phyloP scores from a whole-genome alignment of 30 jellyfish, hydroid and myxozoan species.

The Hydractinia echinata region DNA sequence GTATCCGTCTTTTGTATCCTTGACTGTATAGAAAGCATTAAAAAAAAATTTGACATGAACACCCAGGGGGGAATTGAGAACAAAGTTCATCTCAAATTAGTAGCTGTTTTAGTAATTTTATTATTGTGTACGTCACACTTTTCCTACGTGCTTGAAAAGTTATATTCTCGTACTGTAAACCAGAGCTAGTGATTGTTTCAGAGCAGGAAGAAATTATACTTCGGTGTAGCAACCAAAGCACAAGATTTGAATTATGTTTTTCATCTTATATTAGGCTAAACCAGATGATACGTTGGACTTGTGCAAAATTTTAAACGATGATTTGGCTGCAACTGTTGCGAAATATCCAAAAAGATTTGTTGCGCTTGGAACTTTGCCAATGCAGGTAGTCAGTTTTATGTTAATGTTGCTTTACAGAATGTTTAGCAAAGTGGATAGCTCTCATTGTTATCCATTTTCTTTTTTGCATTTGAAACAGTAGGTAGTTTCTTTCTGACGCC shows the following conservation, averaged over 20 bases:
- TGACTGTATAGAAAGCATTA: no score
- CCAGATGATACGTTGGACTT: slow-evolving; percentile 85
- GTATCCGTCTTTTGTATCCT: no score
- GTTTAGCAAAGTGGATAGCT: not conserved
- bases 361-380: slow-evolving; percentile 80
- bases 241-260: not conserved
- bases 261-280: slow-evolving; percentile 52
- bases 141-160: no score
- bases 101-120: no score
- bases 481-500: not conserved
- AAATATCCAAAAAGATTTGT: slow-evolving; percentile 73
- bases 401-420: not conserved
- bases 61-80: no score
- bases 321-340: slow-evolving; percentile 51
- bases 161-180: no score
- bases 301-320: slow-evolving; percentile 69
- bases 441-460: not conserved
- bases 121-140: no score
- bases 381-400: slow-evolving; percentile 58
- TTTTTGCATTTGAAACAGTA: not conserved
- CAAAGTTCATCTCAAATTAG: no score
- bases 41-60: no score
- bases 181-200: no score
- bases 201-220: no score
- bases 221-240: not conserved